Conservation (phyloP, 1,140 invertebrate genomes). For the Aphidius gifuensis region DNA sequence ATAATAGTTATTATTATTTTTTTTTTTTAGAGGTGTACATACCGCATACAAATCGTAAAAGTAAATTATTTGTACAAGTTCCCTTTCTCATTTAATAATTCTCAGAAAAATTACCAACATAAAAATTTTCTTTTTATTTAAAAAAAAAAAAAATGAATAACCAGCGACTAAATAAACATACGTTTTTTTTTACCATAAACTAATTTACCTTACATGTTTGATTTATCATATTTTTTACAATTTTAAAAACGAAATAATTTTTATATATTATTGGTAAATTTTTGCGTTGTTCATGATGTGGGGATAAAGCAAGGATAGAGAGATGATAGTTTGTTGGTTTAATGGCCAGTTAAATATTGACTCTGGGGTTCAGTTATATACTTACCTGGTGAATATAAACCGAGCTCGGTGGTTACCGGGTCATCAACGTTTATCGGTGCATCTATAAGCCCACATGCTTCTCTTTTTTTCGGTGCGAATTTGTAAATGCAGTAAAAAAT, state of each 20-base stretch:
- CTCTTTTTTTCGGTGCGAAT: background rate
- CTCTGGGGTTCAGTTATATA: constrained; percentile 17
- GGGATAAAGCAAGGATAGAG: too few relatives aligned
- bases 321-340: constrained; percentile 21
- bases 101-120: constrained; percentile 12
- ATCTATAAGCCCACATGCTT: background rate
- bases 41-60: constrained; percentile 22
- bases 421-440: constrained; percentile 27
- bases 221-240: too few relatives aligned
- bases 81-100: constrained; percentile 10
- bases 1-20: background rate
- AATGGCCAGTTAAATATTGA: constrained; percentile 44
- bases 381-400: constrained; percentile 27
- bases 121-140: too few relatives aligned
- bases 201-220: too few relatives aligned
- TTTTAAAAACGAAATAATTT: too few relatives aligned
- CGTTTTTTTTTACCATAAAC: too few relatives aligned
- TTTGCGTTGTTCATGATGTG: too few relatives aligned
- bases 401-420: constrained; percentile 26
- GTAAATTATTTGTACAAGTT: constrained; percentile 43
- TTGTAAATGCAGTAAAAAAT: background rate
- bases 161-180: too few relatives aligned
- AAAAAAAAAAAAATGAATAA: too few relatives aligned
- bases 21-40: background rate
- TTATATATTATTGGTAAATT: too few relatives aligned